A percentile compares a stretch with the other conserved stretches of the same genome.
These are phyloP conservation scores for sheep (Ovis aries) DNA, from an alignment of 2,113 vertebrate genomes.

Conservation along the genomic window ARS-UI_Ramb_v3.0 NC_056066.1:50362001-50362500, in stretches of 20 bases:
- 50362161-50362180: not conserved
- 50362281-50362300: not conserved
- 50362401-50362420: not conserved
- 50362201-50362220: not conserved
- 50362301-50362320: not conserved
- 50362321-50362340: not conserved
- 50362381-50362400: not conserved
- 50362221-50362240: not conserved
- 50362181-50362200: conserved; percentile 1
- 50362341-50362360: not conserved
- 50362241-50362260: not conserved
- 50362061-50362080: not conserved
- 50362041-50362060: not conserved
- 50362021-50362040: not conserved
- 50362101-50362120: conserved; percentile 32
- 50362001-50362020: not conserved
- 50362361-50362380: not conserved
- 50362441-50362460: not conserved
- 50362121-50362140: conserved; percentile 29
- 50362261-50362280: not conserved
- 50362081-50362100: not conserved
- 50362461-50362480: not conserved
- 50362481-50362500: not conserved
- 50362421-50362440: not conserved
- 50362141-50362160: conserved; percentile 1